phyloP scores from a whole-genome alignment of 2,113 vertebrate genomes.

The Tragelaphus strepsiceros region DNA sequence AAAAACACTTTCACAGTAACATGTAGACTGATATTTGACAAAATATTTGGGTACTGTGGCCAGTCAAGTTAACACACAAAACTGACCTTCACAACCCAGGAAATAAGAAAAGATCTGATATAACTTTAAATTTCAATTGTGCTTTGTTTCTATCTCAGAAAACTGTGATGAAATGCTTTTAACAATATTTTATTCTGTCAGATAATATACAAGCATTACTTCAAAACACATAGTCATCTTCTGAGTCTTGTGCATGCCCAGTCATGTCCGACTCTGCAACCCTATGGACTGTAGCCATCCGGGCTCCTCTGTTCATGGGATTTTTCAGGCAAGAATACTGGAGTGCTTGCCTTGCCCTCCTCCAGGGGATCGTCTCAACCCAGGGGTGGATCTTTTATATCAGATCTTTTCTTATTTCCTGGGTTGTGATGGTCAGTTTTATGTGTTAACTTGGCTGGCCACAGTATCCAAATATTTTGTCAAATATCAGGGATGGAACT shows the following conservation, averaged over 20 bases:
- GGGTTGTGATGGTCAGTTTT: not conserved
- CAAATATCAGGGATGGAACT: not conserved
- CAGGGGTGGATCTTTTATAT: fast-evolving
- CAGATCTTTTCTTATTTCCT: not conserved
- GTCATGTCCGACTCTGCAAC: not conserved
- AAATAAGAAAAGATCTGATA: not conserved
- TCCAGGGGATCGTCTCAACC: not conserved
- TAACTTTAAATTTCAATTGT: not conserved
- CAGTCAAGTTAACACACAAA: not conserved
- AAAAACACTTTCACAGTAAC: not conserved
- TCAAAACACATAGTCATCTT: not conserved
- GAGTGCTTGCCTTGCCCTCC: not conserved
- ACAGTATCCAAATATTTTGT: not conserved
- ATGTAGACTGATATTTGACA: not conserved
- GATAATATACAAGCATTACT: not conserved
- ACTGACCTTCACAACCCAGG: not conserved
- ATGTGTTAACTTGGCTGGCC: not conserved
- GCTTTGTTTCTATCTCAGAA: not conserved
- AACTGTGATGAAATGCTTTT: not conserved
- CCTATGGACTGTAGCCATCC: not conserved
- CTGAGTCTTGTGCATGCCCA: not conserved
- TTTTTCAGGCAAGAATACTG: not conserved
- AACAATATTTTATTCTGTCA: not conserved
- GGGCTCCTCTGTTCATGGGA: not conserved
- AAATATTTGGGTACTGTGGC: not conserved